Percentiles rank a stretch among this genome's conserved stretches.
Evolutionary conservation across 2,113 vertebrate genomes (phyloP).

Genomic region (Grammomys dolichurus): DNA sequence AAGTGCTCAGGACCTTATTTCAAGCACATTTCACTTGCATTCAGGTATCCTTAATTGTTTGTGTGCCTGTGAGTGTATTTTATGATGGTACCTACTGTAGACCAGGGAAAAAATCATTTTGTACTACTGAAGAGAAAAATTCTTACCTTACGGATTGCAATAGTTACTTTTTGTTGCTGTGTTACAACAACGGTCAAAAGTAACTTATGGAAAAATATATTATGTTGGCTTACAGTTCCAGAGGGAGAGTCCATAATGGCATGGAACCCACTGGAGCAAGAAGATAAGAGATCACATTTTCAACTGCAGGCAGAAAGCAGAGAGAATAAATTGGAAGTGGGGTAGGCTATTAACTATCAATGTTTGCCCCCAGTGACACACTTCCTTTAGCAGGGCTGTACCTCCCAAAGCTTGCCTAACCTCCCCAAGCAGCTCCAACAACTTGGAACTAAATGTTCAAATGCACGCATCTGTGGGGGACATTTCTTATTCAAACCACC

Average conservation of each 20-base stretch:
- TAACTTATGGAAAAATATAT: background rate
- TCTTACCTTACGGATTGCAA: background rate
- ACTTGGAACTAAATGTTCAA: background rate
- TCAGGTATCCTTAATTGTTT: conserved; percentile 3
- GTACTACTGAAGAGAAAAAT: background rate
- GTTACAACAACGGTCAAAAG: background rate
- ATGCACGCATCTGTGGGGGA: background rate
- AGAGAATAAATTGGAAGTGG: background rate
- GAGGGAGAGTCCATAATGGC: background rate
- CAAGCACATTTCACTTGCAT: background rate
- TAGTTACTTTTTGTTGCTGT: background rate
- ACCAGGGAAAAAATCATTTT: background rate
- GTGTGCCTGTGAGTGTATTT: background rate
- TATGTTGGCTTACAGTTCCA: background rate
- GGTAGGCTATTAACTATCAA: background rate
- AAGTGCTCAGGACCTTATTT: background rate
- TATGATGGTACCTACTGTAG: background rate
- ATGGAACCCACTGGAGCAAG: background rate
- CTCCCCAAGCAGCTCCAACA: background rate
- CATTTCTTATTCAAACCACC: background rate
- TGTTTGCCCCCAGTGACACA: background rate
- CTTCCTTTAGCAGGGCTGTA: background rate
- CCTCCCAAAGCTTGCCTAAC: background rate
- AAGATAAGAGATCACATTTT: background rate
- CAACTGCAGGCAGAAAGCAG: background rate